Evolutionary conservation across 1,140 invertebrate genomes (phyloP), one percentile per base, ranked within the genome.

Genomic region (Drosophila burlai): DNA sequence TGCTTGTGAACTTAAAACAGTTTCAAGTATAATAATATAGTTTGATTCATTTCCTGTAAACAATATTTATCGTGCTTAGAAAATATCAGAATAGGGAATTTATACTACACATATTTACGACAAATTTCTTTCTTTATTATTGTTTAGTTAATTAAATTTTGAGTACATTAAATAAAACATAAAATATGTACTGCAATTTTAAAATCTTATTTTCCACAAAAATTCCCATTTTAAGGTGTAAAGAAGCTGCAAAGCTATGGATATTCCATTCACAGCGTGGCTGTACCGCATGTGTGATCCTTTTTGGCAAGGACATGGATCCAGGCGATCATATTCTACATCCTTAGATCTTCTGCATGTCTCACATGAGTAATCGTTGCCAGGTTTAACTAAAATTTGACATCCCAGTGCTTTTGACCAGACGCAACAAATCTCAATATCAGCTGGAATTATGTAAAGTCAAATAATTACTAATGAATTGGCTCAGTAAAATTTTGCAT

Each of bases 1-100:
- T 72, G 65, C 40, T 24, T 46, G 60, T 72, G 67, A 73, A 73
- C 67, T 43, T 36, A 15, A 38, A 43, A n/a, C n/a, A 2, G n/a
- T 15, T 72, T 36, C 34, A 11, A 38, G 34, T 49, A n/a, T 6
- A 36, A 42, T 16, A 42, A 29, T 36, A 7, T 9, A 34, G n/a
- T 29, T 46, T 40, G 3, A 16, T 69, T 21, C 40, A 72, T n/a
- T 73, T 73, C 69, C 69, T 73, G 69, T 73, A 72, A 73, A 50
- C 69, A 72, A 21, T 16, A 38, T 50, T 57, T 60, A 73, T 73
- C 69, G 24, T 40, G 52, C 29, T n/a, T 34, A 13, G 36, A 13
- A 36, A 36, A 36, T 36, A 36, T 47, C 29, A 6, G 29, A 1
- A 31, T 8, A 8, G 29, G 29, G 29, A 31, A 31, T 31, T 31